Conservation (phyloP, 2,113 vertebrate genomes). For the Riparia riparia region DNA sequence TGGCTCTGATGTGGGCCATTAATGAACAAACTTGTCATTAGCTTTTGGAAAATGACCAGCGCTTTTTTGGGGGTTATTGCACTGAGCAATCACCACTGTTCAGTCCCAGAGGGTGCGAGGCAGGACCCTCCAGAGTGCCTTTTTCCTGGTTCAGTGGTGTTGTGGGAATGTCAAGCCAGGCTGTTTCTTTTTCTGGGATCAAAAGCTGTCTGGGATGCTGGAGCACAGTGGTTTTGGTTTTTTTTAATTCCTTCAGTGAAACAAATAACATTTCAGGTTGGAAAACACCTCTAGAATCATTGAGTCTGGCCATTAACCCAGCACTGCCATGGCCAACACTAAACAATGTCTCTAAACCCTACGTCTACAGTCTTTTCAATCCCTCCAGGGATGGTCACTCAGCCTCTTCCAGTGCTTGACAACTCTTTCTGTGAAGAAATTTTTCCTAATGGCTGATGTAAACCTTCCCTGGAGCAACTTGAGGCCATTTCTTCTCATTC, state of each 20-base stretch:
- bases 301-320: neutral
- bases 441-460: neutral
- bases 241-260: neutral
- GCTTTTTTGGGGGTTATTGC: slow-evolving; percentile 19
- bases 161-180: neutral
- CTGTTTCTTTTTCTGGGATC: neutral
- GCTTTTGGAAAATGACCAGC: slow-evolving; percentile 39
- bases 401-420: neutral
- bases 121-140: neutral
- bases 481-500: neutral
- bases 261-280: neutral
- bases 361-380: neutral
- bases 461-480: neutral
- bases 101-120: neutral
- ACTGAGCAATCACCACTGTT: neutral
- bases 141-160: neutral
- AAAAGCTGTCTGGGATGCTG: neutral
- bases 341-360: neutral
- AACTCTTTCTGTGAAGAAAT: neutral
- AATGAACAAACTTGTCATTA: slow-evolving; percentile 56
- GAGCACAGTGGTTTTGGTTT: fast-evolving
- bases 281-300: neutral
- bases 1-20: slow-evolving; percentile 56
- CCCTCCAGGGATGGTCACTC: neutral
- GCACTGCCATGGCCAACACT: neutral